Base-by-base conservation (phyloP, 2,888 invertebrate species). In the Tricholauxania praeusta region DNA sequence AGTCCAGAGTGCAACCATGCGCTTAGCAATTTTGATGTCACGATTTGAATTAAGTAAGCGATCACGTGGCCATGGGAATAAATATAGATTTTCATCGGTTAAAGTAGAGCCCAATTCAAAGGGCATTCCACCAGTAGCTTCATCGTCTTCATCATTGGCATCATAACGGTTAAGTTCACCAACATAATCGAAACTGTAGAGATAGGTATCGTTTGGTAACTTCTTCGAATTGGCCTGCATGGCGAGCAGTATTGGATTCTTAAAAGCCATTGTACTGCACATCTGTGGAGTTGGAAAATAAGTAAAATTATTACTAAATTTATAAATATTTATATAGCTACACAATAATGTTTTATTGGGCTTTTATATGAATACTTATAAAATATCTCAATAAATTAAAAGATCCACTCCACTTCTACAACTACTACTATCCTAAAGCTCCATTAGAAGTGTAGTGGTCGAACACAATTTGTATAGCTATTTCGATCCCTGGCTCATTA, bases 71-170 rank as follows among this genome's bases (percentile, higher is more conserved):
- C 85, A 87, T 32, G 87, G 87, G 81, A 91, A 91, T 19, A 91
- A 80, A 77, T 91, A 90, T 17, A 90, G 86, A 59, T 90, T 86
- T 74, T 91, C 91, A 75, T 91, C 90, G 10, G 90, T 90, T 76
- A 91, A 89, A 48, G 90, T 89, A 8, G 90, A 89, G 6, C 91
- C 89, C 80, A 88, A 85, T 69, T 87, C 84, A 76, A 89, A 89
- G 51, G 89, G 88, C 76, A 87, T 83, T 47, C 81, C 78, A n/a
- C 82, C 79, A 6, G 81, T 79, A 12, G 10, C 8, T 32, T 86
- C 87, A n/a, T 85, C 86, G 52, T 87, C 88, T 15, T 85, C 86
- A 0, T 84, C 83, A 32, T 22, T 62, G 68, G 76, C 79, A 4
- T 80, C 77, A 77, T 88, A 88, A n/a, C 87, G 84, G 71, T 87